Conservation (phyloP, 2,888 invertebrate species). For the Gisinianus flammeolus region DNA sequence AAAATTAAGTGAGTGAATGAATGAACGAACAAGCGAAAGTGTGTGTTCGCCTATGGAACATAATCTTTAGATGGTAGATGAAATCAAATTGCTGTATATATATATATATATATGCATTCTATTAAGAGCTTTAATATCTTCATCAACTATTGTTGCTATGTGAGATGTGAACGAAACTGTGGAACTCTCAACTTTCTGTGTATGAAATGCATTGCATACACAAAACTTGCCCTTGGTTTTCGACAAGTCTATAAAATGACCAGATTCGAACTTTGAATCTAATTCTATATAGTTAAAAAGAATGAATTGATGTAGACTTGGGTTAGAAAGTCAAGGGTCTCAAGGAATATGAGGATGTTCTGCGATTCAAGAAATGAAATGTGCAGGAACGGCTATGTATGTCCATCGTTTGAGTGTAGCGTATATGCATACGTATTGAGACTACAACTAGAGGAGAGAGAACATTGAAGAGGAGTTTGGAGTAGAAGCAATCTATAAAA, state of each 20-base stretch:
- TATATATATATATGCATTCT: conserved; percentile 10
- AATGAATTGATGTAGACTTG: neutral
- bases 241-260: conserved; percentile 4
- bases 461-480: conserved; percentile 33
- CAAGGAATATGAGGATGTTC: neutral
- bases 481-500: conserved; percentile 50
- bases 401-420: no score
- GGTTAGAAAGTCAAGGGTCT: neutral
- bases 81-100: conserved; percentile 20
- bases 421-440: neutral
- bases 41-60: neutral
- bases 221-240: neutral
- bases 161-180: neutral
- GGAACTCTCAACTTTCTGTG: neutral
- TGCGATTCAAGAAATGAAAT: neutral
- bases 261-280: conserved; percentile 14
- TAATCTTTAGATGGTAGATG: neutral
- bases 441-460: neutral
- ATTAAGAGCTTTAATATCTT: conserved; percentile 20
- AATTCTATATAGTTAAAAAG: neutral
- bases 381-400: no score
- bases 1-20: neutral
- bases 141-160: conserved; percentile 18
- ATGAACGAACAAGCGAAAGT: neutral
- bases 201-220: neutral